phyloP scores from a whole-genome alignment of 1,140 invertebrate species.

The Caerostris extrusa region DNA sequence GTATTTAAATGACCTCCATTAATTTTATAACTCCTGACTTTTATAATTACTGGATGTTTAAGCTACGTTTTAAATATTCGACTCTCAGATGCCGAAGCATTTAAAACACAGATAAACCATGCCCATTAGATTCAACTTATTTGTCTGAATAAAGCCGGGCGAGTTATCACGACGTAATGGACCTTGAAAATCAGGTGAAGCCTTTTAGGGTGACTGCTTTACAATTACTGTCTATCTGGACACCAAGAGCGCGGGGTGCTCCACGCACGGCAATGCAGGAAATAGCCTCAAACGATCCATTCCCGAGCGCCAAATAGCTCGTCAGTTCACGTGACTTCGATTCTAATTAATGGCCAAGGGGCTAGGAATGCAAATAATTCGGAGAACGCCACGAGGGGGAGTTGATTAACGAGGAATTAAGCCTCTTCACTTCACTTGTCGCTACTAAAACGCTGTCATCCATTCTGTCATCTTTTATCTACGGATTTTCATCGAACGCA shows the following conservation, averaged over 20 bases:
- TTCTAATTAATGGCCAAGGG: slow-evolving; percentile 76
- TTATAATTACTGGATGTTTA: no score
- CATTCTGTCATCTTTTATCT: slow-evolving; percentile 76
- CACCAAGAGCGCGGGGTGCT: neutral
- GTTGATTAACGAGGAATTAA: slow-evolving; percentile 77
- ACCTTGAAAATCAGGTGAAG: slow-evolving; percentile 26
- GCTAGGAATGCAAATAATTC: slow-evolving; percentile 77
- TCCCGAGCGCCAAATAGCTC: slow-evolving; percentile 22
- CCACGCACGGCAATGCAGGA: neutral
- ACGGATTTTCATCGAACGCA: slow-evolving; percentile 50
- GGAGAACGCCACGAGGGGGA: slow-evolving; percentile 66
- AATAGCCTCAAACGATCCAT: slow-evolving; percentile 38
- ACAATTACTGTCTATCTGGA: slow-evolving; percentile 27
- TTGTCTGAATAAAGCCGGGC: neutral
- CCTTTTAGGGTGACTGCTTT: slow-evolving; percentile 31
- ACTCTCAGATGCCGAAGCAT: neutral
- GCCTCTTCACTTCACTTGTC: slow-evolving; percentile 76
- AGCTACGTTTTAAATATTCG: no score
- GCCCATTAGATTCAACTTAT: neutral
- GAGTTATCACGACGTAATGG: slow-evolving; percentile 2
- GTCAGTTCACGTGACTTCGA: slow-evolving; percentile 72
- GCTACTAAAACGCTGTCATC: slow-evolving; percentile 73
- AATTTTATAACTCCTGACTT: no score
- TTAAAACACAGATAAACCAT: neutral
- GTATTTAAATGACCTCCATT: no score